These are phyloP conservation scores for Portevinia maculata DNA, from an alignment of 2,888 invertebrate species.

Conservation along the genomic window DNA sequence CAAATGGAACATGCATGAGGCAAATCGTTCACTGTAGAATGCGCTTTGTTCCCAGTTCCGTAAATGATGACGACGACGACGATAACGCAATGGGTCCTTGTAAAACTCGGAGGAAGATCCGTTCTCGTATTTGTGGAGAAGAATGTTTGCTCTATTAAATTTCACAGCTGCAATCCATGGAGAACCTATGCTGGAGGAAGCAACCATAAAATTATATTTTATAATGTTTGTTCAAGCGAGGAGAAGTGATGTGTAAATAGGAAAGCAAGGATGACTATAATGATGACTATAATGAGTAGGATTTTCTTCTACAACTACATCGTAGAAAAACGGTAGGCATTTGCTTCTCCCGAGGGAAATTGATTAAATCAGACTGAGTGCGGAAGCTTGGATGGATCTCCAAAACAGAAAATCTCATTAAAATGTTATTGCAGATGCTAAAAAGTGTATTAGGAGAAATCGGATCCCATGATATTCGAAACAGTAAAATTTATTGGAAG, in stretches of 20 bases:
- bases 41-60: constrained; percentile 53
- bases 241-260: constrained; percentile 71
- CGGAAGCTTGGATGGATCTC: too few species aligned
- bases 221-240: constrained; percentile 53
- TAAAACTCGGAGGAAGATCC: constrained; percentile 44
- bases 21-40: constrained; percentile 29
- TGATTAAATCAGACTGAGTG: constrained; percentile 31
- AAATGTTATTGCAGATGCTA: too few species aligned
- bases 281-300: constrained; percentile 37
- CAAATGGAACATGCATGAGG: constrained; percentile 49
- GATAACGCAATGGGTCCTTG: constrained; percentile 32
- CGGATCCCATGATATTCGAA: too few species aligned
- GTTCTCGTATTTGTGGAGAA: constrained; percentile 35
- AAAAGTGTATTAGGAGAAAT: too few species aligned
- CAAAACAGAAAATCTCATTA: too few species aligned
- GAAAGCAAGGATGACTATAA: constrained; percentile 57
- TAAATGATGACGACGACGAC: constrained; percentile 13
- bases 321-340: constrained; percentile 15
- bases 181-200: constrained; percentile 22
- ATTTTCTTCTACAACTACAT: constrained; percentile 28
- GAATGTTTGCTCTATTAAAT: constrained; percentile 71
- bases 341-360: constrained; percentile 28
- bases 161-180: constrained; percentile 69
- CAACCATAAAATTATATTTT: constrained; percentile 40
- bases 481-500: too few species aligned